phyloP scores from a whole-genome alignment of 1,140 invertebrate genomes.

The Brachionus calyciflorus region DNA sequence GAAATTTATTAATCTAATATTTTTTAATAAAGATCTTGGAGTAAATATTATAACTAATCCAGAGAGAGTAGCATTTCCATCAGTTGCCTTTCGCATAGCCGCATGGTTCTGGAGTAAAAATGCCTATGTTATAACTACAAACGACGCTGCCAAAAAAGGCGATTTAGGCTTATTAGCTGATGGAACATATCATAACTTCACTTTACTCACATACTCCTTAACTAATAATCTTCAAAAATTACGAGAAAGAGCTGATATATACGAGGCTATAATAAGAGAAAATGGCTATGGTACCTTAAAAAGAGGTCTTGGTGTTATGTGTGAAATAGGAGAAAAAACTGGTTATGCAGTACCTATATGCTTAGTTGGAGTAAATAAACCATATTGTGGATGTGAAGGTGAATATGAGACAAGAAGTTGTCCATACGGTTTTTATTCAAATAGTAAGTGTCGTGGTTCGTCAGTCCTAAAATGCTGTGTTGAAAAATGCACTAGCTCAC shows the following conservation, averaged over 20 bases:
- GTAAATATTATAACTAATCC: constrained; percentile 4
- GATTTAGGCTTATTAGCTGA: constrained; percentile 8
- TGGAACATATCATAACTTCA: constrained; percentile 37
- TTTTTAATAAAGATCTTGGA: background rate
- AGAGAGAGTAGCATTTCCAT: constrained; percentile 15
- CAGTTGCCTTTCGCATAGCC: background rate
- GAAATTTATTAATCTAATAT: no score
- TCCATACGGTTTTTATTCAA: background rate
- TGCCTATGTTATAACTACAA: constrained; percentile 11
- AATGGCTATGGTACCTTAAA: background rate
- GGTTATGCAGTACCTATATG: constrained; percentile 15
- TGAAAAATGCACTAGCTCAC: background rate
- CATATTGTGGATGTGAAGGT: constrained; percentile 35
- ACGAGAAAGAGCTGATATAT: background rate
- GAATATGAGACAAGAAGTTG: background rate
- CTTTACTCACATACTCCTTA: background rate
- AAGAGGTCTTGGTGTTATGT: constrained; percentile 14
- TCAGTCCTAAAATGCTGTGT: constrained; percentile 17
- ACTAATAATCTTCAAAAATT: constrained; percentile 31
- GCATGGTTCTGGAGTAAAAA: constrained; percentile 31
- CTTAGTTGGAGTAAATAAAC: background rate
- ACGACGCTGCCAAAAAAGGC: background rate
- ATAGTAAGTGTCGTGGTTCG: constrained; percentile 6
- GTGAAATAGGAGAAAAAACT: background rate
- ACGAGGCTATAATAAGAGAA: background rate